These are phyloP conservation scores for Etheostoma spectabile DNA, from an alignment of 2,113 vertebrate genomes.

Conservation along the genomic window DNA sequence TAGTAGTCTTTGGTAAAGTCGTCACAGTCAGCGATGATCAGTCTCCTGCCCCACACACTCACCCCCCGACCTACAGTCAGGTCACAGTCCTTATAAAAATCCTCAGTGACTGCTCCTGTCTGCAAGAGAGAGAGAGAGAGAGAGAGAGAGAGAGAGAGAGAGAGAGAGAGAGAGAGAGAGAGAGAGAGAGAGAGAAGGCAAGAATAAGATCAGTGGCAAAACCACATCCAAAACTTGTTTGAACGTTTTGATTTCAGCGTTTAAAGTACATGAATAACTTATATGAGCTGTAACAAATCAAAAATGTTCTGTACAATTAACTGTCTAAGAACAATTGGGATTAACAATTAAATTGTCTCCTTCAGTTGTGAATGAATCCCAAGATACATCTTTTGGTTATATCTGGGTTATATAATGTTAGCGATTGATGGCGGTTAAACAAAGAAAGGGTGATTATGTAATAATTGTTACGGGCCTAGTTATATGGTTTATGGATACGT, in stretches of 20 bases:
- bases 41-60: constrained; percentile 92
- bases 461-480: no score
- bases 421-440: no score
- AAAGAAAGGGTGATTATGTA: no score
- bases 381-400: no score
- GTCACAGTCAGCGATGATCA: constrained; percentile 92
- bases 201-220: not conserved
- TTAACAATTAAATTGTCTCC: no score
- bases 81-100: constrained; percentile 92
- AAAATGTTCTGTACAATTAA: no score
- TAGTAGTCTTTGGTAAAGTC: constrained; percentile 93
- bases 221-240: not conserved
- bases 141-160: not conserved
- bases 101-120: constrained; percentile 86
- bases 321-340: no score
- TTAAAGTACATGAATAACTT: no score
- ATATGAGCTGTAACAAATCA: no score
- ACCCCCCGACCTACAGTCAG: constrained; percentile 88
- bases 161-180: not conserved
- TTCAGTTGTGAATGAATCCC: no score
- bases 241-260: not conserved
- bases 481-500: no score
- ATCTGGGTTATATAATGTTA: no score
- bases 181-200: not conserved
- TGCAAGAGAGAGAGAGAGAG: constrained; percentile 61